phyloP scores from a whole-genome alignment of 37 sponge, comb jelly and placozoan genomes.

The Ianthella basta region DNA sequence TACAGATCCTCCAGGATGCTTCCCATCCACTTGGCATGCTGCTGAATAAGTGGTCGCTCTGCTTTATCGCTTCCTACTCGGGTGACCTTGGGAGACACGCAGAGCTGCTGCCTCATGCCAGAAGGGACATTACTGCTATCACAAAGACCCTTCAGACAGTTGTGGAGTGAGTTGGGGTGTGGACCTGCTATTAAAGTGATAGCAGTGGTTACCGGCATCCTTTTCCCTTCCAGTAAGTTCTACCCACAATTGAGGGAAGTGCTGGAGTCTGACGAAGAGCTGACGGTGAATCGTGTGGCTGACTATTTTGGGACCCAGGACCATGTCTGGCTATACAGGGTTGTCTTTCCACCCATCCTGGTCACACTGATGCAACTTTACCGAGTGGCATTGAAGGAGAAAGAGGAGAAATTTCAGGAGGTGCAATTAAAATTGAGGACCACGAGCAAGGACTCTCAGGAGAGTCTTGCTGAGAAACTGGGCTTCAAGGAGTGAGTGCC shows the following conservation, averaged over 20 bases:
- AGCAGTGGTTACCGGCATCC: no score
- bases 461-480: not conserved
- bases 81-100: not conserved
- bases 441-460: not conserved
- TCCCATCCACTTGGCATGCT: slow-evolving; percentile 29
- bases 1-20: slow-evolving; percentile 16
- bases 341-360: slow-evolving; percentile 7
- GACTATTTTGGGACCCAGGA: slow-evolving; percentile 31
- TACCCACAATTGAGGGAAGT: slow-evolving; percentile 3
- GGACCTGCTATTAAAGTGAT: no score
- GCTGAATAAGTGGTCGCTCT: slow-evolving; percentile 28
- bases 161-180: not conserved
- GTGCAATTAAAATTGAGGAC: not conserved
- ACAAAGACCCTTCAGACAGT: not conserved
- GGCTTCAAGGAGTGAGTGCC: slow-evolving; percentile 21
- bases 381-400: not conserved
- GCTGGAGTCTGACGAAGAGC: not conserved
- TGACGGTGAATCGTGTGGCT: not conserved
- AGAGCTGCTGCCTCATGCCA: slow-evolving; percentile 21
- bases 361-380: not conserved
- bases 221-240: not conserved
- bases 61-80: slow-evolving; percentile 22
- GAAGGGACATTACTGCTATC: not conserved
- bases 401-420: not conserved
- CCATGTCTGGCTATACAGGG: slow-evolving; percentile 10